These are phyloP conservation scores for Sinhomidia bicolor DNA, from an alignment of 2,888 invertebrate genomes.

Conservation along the genomic window DNA sequence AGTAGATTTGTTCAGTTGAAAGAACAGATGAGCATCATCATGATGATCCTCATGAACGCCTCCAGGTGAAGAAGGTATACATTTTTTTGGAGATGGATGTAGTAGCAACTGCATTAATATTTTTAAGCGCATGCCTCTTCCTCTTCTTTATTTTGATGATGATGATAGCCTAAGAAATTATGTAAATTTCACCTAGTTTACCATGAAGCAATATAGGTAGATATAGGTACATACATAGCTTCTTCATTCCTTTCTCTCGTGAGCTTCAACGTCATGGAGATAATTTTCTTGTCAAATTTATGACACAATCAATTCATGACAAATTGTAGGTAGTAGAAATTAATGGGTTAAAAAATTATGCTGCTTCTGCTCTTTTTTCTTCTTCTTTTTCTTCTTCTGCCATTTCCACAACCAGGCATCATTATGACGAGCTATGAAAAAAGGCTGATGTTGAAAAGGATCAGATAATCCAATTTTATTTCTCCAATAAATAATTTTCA, in stretches of 20 bases:
- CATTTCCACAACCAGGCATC: too few relatives aligned
- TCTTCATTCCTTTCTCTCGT: not conserved
- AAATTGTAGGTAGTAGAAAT: not conserved
- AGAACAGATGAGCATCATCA: too few relatives aligned
- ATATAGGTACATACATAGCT: not conserved
- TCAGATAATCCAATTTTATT: not conserved
- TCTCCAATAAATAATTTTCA: not conserved
- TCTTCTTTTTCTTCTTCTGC: not conserved
- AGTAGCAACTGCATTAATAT: not conserved
- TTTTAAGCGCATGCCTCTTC: not conserved
- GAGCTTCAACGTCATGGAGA: not conserved
- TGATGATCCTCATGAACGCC: not conserved
- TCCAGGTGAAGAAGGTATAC: not conserved
- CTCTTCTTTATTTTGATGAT: not conserved
- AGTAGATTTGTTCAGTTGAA: too few relatives aligned
- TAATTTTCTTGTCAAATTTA: constrained; percentile 20
- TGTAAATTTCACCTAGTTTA: constrained; percentile 1
- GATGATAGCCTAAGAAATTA: not conserved
- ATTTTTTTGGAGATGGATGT: not conserved
- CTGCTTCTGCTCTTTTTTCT: too few relatives aligned
- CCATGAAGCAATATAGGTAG: too few relatives aligned
- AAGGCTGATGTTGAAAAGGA: too few relatives aligned
- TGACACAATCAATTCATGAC: constrained; percentile 5
- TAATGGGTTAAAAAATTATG: too few relatives aligned
- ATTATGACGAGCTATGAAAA: too few relatives aligned